phyloP scores from a whole-genome alignment of 53 echinoderm and acorn worm species.

The Glandiceps talaboti region DNA sequence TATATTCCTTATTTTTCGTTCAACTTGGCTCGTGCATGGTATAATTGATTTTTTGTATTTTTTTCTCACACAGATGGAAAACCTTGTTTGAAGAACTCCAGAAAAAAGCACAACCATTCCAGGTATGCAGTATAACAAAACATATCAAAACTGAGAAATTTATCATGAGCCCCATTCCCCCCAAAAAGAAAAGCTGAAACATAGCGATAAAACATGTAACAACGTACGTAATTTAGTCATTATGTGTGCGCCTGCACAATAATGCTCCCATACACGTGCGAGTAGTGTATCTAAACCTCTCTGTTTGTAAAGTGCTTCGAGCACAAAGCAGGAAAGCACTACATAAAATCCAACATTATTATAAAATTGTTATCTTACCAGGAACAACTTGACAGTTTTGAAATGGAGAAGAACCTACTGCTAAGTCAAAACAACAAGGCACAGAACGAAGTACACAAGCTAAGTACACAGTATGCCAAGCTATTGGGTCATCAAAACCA shows the following conservation, averaged over 20 bases:
- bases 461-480: slow-evolving; percentile 70
- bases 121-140: too few relatives aligned
- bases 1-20: too few relatives aligned
- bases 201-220: too few relatives aligned
- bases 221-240: too few relatives aligned
- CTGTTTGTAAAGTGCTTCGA: neutral
- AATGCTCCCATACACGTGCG: too few relatives aligned
- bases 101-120: slow-evolving; percentile 76
- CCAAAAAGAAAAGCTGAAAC: too few relatives aligned
- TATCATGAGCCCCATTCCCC: too few relatives aligned
- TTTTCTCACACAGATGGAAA: slow-evolving; percentile 45
- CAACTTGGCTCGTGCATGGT: too few relatives aligned
- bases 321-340: neutral
- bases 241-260: too few relatives aligned
- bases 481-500: slow-evolving; percentile 96
- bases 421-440: slow-evolving; percentile 50
- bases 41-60: too few relatives aligned
- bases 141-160: too few relatives aligned
- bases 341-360: neutral
- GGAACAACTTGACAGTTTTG: slow-evolving; percentile 91
- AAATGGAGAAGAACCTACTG: slow-evolving; percentile 34
- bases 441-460: slow-evolving; percentile 56
- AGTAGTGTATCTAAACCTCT: too few relatives aligned
- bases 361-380: neutral
- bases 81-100: slow-evolving; percentile 65